Evolutionary conservation across 2,113 vertebrate species (phyloP).

Genomic region (Choloepus hoffmanni): DNA sequence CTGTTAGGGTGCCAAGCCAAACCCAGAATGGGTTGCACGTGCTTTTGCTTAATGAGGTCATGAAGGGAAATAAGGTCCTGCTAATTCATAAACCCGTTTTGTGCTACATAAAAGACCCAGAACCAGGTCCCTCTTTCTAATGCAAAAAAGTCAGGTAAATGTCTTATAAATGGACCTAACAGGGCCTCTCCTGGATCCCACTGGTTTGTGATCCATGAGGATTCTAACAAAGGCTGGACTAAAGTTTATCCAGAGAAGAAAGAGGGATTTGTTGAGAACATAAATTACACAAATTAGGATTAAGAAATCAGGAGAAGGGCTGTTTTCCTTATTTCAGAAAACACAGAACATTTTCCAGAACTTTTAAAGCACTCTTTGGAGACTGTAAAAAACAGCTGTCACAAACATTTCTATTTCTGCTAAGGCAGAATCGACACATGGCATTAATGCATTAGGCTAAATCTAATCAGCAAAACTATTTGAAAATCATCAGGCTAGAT

Average conservation of each 20-base stretch:
- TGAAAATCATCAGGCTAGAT: conserved; percentile 1
- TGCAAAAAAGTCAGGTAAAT: neutral
- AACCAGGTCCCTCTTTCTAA: neutral
- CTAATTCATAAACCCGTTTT: neutral
- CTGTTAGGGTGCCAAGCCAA: neutral
- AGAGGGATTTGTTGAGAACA: neutral
- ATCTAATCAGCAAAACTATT: neutral
- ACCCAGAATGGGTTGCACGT: neutral
- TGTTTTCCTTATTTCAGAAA: neutral
- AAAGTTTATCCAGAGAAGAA: neutral
- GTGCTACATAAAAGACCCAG: neutral
- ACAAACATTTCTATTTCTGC: neutral
- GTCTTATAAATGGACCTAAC: neutral
- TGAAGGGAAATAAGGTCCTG: neutral
- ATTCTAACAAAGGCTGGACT: neutral
- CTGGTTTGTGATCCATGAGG: neutral
- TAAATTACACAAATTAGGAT: neutral
- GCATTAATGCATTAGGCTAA: neutral
- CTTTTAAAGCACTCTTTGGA: neutral
- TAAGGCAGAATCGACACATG: neutral
- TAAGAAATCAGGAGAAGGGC: too few relatives aligned
- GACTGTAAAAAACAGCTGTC: neutral
- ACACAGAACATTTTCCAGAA: neutral
- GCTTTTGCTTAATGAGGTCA: neutral
- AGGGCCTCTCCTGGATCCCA: neutral